Percentiles rank a stretch among this genome's conserved stretches.
These are phyloP conservation scores for Arrhamphus sclerolepis DNA, from an alignment of 2,797 vertebrate genomes.

Conservation along the genomic window DNA sequence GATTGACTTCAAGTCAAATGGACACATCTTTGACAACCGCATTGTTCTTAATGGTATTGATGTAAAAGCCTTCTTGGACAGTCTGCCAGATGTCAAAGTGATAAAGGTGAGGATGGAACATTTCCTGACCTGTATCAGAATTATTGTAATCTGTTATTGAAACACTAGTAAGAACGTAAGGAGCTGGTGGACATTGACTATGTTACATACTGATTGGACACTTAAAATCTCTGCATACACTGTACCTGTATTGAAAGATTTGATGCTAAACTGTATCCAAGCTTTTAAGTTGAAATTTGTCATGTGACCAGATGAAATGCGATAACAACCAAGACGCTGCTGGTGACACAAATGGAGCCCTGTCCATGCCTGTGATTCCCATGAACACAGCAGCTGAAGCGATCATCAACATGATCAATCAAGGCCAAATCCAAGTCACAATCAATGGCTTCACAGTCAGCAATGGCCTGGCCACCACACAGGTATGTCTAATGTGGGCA, in stretches of 20 bases:
- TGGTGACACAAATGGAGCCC: slow-evolving; percentile 86
- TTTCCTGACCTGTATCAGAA: background rate
- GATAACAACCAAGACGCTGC: slow-evolving; percentile 88
- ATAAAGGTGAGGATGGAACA: slow-evolving; percentile 87
- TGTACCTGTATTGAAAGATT: too few relatives aligned
- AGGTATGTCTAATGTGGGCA: slow-evolving; percentile 78
- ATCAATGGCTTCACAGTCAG: slow-evolving; percentile 98
- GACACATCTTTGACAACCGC: slow-evolving; percentile 98
- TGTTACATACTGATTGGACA: too few relatives aligned
- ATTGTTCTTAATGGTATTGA: slow-evolving; percentile 98
- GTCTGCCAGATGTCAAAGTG: slow-evolving; percentile 96
- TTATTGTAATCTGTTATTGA: background rate
- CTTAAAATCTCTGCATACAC: too few relatives aligned
- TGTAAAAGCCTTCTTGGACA: slow-evolving; percentile 97
- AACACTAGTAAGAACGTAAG: background rate
- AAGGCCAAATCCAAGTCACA: slow-evolving; percentile 98
- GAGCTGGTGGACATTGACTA: background rate
- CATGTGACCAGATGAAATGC: slow-evolving; percentile 89
- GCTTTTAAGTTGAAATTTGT: slow-evolving; percentile 13
- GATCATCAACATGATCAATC: slow-evolving; percentile 99
- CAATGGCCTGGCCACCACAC: slow-evolving; percentile 97
- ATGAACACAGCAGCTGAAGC: slow-evolving; percentile 99
- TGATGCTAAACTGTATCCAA: background rate
- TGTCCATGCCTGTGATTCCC: slow-evolving; percentile 97
- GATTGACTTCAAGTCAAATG: slow-evolving; percentile 99